Evolutionary conservation across 2,113 vertebrate genomes (phyloP), one percentile per base, ranked within the genome.

Genomic region (Pterocles orientalis): DNA sequence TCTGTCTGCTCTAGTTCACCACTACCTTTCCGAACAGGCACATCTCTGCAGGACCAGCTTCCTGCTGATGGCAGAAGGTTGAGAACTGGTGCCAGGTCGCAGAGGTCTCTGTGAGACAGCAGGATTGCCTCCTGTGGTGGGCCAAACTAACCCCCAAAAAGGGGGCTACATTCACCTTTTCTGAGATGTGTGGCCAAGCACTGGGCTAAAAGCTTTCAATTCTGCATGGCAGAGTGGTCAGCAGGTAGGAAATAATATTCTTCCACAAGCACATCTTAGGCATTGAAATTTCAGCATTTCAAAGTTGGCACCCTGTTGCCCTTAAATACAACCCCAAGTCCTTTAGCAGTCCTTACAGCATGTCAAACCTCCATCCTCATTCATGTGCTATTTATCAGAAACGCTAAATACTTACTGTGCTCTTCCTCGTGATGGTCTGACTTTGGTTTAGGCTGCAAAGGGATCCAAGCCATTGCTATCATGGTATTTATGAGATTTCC

Each of bases 391-490:
- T 72, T 90, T 53, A 31, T 31, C 48, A 84, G 48, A 82, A 91
- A 45, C 6, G 23, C 50, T 64, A 36, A 34, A 70, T 53, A 97
- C 98, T 98, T 97, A 99, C 98, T 72, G 10, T 97, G 65, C 34
- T 91, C 69, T 5, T 10, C 33, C 72, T 90, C 21, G 9, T 5
- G 50, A 50, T 82, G 69, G 43, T 92, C 57, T 66, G 94, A 47
- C 78, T 97, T 95, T 29, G 41, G 71, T 96, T 99, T 99, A 54
- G 98, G 98, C 36, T 94, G 98, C 26, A 95, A 82, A 9, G 99
- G 99, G 84, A 99, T 98, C 81, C 98, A 99, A 43, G 95, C 95
- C 92, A 98, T 54, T 80, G 98, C 98, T 97, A 99, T 91, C 61
- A 98, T 1, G 7, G 98, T 96, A 79, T 97, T 99, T 77, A 99